A percentile compares a stretch with the other conserved stretches of the same genome.
Evolutionary conservation across 2,888 invertebrate genomes (phyloP).

Genomic region (Leptinotarsa tumamoca): DNA sequence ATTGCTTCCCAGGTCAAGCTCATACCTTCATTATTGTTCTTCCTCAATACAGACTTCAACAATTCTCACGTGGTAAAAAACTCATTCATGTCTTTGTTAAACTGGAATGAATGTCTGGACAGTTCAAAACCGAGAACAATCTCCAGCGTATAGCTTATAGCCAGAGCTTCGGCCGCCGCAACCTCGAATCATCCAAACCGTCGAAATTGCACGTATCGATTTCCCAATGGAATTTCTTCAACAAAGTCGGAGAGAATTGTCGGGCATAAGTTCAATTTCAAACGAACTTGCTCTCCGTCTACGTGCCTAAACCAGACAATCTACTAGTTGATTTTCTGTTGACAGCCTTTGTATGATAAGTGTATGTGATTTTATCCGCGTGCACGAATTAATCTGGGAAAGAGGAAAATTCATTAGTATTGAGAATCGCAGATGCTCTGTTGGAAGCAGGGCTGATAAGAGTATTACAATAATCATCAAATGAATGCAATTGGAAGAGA

Average conservation of each 20-base stretch:
- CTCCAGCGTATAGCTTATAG: not conserved
- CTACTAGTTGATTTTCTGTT: conserved; percentile 40
- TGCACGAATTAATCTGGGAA: conserved; percentile 23
- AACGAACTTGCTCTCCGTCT: conserved; percentile 36
- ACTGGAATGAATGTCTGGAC: not conserved
- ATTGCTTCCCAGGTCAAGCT: too few relatives aligned
- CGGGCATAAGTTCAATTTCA: conserved; percentile 36
- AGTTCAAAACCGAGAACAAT: not conserved
- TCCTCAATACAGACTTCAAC: not conserved
- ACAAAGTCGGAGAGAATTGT: conserved; percentile 30
- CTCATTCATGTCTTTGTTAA: not conserved
- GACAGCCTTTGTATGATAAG: conserved; percentile 28
- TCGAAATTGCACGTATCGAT: conserved; percentile 25
- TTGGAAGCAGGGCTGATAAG: not conserved
- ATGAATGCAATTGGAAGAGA: not conserved
- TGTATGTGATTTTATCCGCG: conserved; percentile 33
- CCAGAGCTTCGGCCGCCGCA: not conserved
- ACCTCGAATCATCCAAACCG: conserved; percentile 9
- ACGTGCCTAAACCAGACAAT: conserved; percentile 43
- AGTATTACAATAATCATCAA: not conserved
- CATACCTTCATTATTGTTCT: too few relatives aligned
- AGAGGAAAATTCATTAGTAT: not conserved
- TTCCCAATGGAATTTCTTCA: conserved; percentile 20
- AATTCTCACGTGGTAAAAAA: not conserved
- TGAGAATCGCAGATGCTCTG: conserved; percentile 4